Evolutionary conservation across 2,888 invertebrate species (phyloP).

Genomic region (Oscheius sp.): DNA sequence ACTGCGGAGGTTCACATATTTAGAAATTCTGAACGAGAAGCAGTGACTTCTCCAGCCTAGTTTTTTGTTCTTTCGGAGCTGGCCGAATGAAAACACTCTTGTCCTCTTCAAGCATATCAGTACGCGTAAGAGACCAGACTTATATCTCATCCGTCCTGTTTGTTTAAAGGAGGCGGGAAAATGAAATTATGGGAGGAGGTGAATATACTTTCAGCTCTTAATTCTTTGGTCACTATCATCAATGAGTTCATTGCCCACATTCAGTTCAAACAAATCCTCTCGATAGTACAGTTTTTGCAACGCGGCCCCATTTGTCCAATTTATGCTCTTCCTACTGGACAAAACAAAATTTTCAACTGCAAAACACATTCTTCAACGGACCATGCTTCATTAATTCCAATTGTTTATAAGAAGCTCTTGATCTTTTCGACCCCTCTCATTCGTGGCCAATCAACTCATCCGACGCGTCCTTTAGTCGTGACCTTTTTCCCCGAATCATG

Average conservation of each 20-base stretch:
- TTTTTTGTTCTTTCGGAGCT: background rate
- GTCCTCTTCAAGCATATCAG: background rate
- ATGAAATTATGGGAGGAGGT: conserved; percentile 12
- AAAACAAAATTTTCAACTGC: background rate
- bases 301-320: background rate
- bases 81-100: background rate
- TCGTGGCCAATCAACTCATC: background rate
- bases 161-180: conserved; percentile 24
- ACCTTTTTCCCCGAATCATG: background rate
- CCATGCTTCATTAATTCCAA: conserved; percentile 24
- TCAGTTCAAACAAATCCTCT: background rate
- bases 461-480: background rate
- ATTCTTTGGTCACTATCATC: background rate
- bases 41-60: background rate
- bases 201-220: conserved; percentile 13
- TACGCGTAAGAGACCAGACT: background rate
- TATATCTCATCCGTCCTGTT: conserved; percentile 17
- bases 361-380: conserved; percentile 1
- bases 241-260: too few relatives aligned
- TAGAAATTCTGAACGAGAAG: conserved; percentile 14
- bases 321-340: background rate
- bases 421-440: background rate
- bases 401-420: conserved; percentile 21
- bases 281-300: conserved; percentile 3
- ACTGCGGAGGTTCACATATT: background rate